Percentiles rank a stretch among this genome's conserved stretches.
Conservation (phyloP, 2,797 vertebrate genomes). For the Peromyscus attwateri region DNA sequence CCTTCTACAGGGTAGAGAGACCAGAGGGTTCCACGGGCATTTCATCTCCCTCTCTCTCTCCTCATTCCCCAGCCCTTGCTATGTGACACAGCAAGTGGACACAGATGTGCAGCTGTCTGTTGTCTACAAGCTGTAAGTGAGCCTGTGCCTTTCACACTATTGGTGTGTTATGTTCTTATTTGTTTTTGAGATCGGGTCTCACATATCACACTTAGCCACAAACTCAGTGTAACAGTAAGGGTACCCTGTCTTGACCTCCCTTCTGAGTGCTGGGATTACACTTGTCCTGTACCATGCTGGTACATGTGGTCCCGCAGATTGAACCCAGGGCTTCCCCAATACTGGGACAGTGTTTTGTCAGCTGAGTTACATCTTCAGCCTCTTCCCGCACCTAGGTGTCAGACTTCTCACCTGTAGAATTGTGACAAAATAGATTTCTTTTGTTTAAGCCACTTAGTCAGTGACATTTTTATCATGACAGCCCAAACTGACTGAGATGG, state of each 20-base stretch:
- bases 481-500: neutral
- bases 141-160: neutral
- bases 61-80: no score
- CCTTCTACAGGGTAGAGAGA: neutral
- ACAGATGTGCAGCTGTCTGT: neutral
- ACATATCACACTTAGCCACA: neutral
- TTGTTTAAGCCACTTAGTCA: neutral
- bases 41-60: neutral
- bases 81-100: no score
- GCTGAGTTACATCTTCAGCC: neutral
- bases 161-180: no score
- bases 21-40: neutral
- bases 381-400: neutral
- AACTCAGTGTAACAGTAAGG: neutral
- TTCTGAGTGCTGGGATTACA: neutral
- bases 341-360: neutral
- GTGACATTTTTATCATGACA: neutral
- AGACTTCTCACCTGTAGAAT: neutral
- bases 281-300: neutral
- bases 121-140: neutral
- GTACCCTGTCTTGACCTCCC: neutral
- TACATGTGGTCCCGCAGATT: neutral
- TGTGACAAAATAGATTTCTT: neutral
- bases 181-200: neutral
- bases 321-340: neutral